Percentiles rank a stretch among this genome's conserved stretches.
Conservation (phyloP, 2,888 invertebrate species). For the Lepeophtheirus nordmannii region DNA sequence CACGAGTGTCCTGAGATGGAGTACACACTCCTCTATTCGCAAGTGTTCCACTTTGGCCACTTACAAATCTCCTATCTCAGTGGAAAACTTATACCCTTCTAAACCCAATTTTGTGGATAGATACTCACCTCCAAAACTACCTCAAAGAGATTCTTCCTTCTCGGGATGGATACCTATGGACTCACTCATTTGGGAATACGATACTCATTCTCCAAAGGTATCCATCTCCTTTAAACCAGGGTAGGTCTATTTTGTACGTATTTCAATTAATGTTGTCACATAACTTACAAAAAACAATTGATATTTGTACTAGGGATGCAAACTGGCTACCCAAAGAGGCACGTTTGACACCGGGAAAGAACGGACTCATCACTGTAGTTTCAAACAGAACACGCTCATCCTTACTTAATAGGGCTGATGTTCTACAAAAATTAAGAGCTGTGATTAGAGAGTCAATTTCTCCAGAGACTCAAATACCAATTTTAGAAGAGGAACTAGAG, state of each 20-base stretch:
- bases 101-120: neutral
- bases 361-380: neutral
- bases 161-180: slow-evolving; percentile 5
- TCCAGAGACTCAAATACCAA: neutral
- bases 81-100: neutral
- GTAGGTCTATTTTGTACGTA: neutral
- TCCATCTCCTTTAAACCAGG: neutral
- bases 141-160: neutral
- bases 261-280: neutral
- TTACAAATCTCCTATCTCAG: neutral
- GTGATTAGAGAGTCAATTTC: neutral
- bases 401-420: neutral
- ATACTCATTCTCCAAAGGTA: neutral
- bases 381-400: neutral
- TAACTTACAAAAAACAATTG: neutral
- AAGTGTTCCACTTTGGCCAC: neutral
- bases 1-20: no score
- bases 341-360: neutral
- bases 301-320: neutral
- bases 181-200: neutral
- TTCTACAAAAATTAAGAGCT: neutral
- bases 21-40: no score
- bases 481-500: neutral
- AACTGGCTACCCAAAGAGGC: neutral
- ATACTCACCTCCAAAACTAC: neutral